Evolutionary conservation across 2,797 vertebrate genomes (phyloP), one percentile per base, ranked within the genome.

Genomic region (Crax fasciolata): DNA sequence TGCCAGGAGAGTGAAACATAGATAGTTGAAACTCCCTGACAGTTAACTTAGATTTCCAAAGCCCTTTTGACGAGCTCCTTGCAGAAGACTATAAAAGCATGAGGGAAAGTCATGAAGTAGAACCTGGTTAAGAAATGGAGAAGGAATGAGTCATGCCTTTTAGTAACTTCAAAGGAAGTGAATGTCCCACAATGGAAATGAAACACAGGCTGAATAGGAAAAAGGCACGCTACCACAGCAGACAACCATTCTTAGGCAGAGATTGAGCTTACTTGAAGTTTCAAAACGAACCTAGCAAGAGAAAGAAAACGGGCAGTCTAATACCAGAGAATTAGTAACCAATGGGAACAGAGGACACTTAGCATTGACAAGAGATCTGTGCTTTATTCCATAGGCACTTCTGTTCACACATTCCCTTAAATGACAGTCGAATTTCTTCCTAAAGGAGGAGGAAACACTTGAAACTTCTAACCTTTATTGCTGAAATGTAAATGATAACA

Each of bases 121-220:
- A 83, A 67, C n/a, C 55, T 38, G 62, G 49, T 13, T 32, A 75
- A 65, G 78, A 63, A 74, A 63, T 62, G n/a, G 51, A 70, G 87
- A 54, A 90, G 82, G 51, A 81, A 27, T 90, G 88, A 95, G 59
- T 90, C 80, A 89, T 7, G 39, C 23, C 41, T 90, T 32, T 27
- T 2, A 52, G 57, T 25, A 71, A 77, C 51, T 46, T 23, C 80
- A 38, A 68, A 70, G 66, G 18, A 73, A 62, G 52, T 17, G 73
- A 1, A 18, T 46, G 83, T 70, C 67, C 90, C 83, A 57, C 59
- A 4, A 13, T 55, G 70, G 70, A 11, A 89, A 46, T 24, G 35
- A 20, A 35, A 7, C 67, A 52, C 35, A 58, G 43, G 15, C 28
- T 54, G 57, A 51, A 57, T 2, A 63, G 63, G 65, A 89, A 19